Evolutionary conservation across 2,797 vertebrate genomes (phyloP).

Genomic region (Aplochiton taeniatus): DNA sequence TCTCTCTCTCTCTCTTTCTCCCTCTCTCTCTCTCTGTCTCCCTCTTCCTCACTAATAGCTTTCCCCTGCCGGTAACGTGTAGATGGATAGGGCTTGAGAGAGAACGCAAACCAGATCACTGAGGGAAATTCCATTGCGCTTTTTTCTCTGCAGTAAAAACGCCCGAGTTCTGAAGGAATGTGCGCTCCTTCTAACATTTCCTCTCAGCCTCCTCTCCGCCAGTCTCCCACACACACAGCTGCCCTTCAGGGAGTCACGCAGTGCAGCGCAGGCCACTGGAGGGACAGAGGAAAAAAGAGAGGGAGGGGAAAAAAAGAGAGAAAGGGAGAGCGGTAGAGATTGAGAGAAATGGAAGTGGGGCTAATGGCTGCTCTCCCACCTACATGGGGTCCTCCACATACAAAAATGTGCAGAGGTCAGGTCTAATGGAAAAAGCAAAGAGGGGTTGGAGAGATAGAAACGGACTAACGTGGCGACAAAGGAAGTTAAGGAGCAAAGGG

Average conservation of each 20-base stretch:
- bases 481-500: not conserved
- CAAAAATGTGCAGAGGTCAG: conserved; percentile 53
- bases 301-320: not conserved
- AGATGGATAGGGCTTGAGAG: conserved; percentile 56
- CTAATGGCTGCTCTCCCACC: conserved; percentile 54
- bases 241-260: conserved; percentile 31
- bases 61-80: conserved; percentile 22
- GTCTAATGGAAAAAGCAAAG: conserved; percentile 29
- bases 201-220: conserved; percentile 43
- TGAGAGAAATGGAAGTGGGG: not conserved
- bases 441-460: conserved; percentile 11
- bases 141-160: conserved; percentile 46
- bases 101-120: conserved; percentile 73
- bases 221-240: conserved; percentile 12
- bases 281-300: conserved; percentile 21
- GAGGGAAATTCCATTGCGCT: conserved; percentile 62
- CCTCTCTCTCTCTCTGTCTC: too few relatives aligned
- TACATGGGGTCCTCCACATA: conserved; percentile 50
- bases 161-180: conserved; percentile 64
- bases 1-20: too few relatives aligned
- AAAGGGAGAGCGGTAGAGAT: not conserved
- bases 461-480: conserved; percentile 20
- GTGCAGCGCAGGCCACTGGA: not conserved
- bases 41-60: conserved; percentile 45
- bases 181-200: conserved; percentile 51